A percentile compares a stretch with the other conserved stretches of the same genome.
Evolutionary conservation across 2,113 vertebrate genomes (phyloP).

Genomic region (mouse (Mus musculus)): GRCm39 chr8:46342001-46342500

Average conservation of each 20-base stretch:
- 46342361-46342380: neutral
- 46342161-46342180: neutral
- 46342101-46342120: neutral
- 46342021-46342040: neutral
- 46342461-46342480: neutral
- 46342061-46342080: neutral
- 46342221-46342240: neutral
- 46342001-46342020: neutral
- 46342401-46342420: neutral
- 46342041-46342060: neutral
- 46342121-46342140: neutral
- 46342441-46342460: neutral
- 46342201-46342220: neutral
- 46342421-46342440: neutral
- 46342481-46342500: too few relatives aligned
- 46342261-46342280: neutral
- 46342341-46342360: neutral
- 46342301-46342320: neutral
- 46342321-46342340: neutral
- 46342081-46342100: neutral
- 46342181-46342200: neutral
- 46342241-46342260: too few relatives aligned
- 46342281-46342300: neutral
- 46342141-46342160: neutral
- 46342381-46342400: neutral